Conservation (phyloP, 2,888 invertebrate species). For the Phymatocera aterrima region DNA sequence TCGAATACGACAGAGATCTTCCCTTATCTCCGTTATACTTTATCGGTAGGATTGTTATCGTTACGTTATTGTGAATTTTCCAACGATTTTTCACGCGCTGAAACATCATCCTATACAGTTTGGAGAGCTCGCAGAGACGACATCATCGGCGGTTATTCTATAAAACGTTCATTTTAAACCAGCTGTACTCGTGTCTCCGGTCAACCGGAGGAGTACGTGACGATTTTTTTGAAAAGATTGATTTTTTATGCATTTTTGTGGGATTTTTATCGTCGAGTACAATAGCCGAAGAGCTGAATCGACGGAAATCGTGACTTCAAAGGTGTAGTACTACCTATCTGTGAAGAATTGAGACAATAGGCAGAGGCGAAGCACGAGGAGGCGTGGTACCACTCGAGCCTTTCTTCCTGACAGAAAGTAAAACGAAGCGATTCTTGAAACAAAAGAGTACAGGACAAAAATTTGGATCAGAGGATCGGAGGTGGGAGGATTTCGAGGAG, state of each 20-base stretch:
- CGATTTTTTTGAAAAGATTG: not conserved
- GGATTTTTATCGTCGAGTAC: not conserved
- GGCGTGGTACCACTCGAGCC: not conserved
- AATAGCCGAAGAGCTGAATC: not conserved
- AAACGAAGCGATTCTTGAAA: slow-evolving; percentile 2
- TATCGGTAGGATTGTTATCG: no score
- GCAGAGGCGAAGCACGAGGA: not conserved
- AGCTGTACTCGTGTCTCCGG: no score
- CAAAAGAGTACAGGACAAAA: not conserved
- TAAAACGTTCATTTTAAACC: no score
- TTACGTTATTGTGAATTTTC: no score
- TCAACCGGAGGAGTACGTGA: not conserved
- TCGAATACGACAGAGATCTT: no score
- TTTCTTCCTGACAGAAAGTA: not conserved
- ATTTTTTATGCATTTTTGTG: not conserved
- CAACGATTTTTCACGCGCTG: no score
- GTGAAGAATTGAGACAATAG: slow-evolving; percentile 2
- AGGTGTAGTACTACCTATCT: not conserved
- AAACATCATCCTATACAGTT: no score
- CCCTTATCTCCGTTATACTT: no score
- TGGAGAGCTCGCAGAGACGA: no score
- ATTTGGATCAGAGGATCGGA: no score
- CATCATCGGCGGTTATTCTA: no score
- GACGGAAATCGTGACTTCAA: not conserved
- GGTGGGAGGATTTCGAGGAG: not conserved